phyloP scores from a whole-genome alignment of 2,797 vertebrate species.

The Centroberyx gerrardi region DNA sequence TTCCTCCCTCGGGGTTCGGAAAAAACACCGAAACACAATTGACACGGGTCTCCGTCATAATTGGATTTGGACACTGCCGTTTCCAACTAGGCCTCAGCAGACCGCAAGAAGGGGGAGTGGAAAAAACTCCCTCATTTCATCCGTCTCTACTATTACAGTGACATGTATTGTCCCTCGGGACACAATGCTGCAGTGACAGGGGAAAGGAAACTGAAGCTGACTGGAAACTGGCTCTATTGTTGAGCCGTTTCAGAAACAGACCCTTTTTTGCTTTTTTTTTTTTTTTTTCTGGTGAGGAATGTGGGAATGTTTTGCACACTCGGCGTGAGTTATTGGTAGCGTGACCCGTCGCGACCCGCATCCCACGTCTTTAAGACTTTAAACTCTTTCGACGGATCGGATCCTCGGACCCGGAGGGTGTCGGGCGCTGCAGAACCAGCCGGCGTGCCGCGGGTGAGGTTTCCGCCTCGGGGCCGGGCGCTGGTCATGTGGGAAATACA shows the following conservation, averaged over 20 bases:
- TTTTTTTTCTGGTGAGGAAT: constrained; percentile 45
- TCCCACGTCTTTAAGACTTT: constrained; percentile 13
- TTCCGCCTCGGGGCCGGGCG: constrained; percentile 35
- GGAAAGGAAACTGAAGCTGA: constrained; percentile 53
- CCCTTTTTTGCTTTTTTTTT: constrained; percentile 13
- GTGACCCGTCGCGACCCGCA: constrained; percentile 33
- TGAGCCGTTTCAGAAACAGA: not conserved
- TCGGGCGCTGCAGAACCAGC: constrained; percentile 36
- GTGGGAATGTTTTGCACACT: constrained; percentile 36
- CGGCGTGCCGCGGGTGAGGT: constrained; percentile 45
- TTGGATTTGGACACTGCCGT: constrained; percentile 63
- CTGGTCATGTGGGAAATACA: constrained; percentile 32
- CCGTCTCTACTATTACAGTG: constrained; percentile 45
- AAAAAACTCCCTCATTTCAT: constrained; percentile 57
- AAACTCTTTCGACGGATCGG: not conserved
- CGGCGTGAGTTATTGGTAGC: constrained; percentile 32
- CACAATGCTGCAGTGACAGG: constrained; percentile 57
- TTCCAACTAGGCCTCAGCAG: constrained; percentile 32
- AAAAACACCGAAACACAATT: constrained; percentile 51
- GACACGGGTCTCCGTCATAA: constrained; percentile 53
- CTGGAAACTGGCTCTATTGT: constrained; percentile 63
- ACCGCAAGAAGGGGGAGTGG: constrained; percentile 43
- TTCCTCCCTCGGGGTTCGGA: constrained; percentile 38
- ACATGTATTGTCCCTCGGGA: constrained; percentile 46
- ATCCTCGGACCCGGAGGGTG: not conserved